phyloP scores from a whole-genome alignment of 92 coral and sea anemone genomes.

The Phenganax stokvisi region DNA sequence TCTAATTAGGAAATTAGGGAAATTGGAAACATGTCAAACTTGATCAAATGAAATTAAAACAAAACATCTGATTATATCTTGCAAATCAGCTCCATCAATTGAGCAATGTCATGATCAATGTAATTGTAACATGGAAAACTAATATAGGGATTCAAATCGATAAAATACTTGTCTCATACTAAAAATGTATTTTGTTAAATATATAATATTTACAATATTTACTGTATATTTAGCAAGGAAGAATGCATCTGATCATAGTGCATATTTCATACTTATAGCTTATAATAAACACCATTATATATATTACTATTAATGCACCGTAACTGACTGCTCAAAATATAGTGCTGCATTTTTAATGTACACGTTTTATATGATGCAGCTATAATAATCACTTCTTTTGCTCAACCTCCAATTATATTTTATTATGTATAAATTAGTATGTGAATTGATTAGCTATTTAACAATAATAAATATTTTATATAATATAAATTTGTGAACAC shows the following conservation, averaged over 20 bases:
- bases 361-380: too few species aligned
- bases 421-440: conserved; percentile 10
- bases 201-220: neutral
- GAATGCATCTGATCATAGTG: neutral
- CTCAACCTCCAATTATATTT: too few species aligned
- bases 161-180: neutral
- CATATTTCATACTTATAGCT: neutral
- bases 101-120: neutral
- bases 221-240: neutral
- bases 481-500: conserved; percentile 1
- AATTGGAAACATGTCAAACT: neutral
- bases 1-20: too few species aligned
- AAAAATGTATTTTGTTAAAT: neutral
- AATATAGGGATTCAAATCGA: neutral
- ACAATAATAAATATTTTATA: neutral
- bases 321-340: too few species aligned
- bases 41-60: too few species aligned
- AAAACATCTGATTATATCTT: too few species aligned
- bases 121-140: neutral
- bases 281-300: neutral
- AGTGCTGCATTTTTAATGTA: too few species aligned
- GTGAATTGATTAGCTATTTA: too few species aligned
- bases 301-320: too few species aligned
- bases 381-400: too few species aligned
- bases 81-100: too few species aligned